These are phyloP conservation scores for Hiodon tergisus DNA, from an alignment of 2,113 vertebrate genomes.

Conservation along the genomic window DNA sequence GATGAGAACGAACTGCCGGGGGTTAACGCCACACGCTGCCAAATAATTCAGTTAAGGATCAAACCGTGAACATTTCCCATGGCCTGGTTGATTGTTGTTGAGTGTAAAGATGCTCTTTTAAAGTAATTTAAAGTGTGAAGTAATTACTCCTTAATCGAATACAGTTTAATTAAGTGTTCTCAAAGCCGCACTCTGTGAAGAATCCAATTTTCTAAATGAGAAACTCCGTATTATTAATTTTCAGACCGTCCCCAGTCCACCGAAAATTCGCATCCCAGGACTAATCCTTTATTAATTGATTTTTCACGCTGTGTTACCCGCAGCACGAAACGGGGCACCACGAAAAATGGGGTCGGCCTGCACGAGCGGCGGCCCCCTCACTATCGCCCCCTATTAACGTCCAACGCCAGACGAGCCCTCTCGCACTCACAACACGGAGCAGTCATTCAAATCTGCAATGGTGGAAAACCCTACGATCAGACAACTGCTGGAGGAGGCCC, in stretches of 20 bases:
- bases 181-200: background rate
- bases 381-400: too few species aligned
- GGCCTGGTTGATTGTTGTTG: conserved; percentile 1
- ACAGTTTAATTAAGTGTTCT: conserved; percentile 21
- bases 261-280: background rate
- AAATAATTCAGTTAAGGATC: conserved; percentile 7
- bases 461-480: too few species aligned
- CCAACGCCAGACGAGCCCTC: too few species aligned
- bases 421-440: too few species aligned
- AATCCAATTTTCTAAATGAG: conserved; percentile 22
- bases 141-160: conserved; percentile 21
- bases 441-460: too few species aligned
- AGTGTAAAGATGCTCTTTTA: background rate
- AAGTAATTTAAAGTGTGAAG: background rate
- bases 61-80: conserved; percentile 12
- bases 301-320: background rate
- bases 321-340: background rate
- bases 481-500: too few species aligned
- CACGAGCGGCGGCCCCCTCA: background rate
- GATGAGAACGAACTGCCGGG: background rate
- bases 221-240: conserved; percentile 21
- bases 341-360: background rate
- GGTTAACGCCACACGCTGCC: background rate
- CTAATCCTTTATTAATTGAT: background rate
- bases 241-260: background rate